phyloP scores from a whole-genome alignment of 2,113 vertebrate genomes.

The Cisticola juncidis region DNA sequence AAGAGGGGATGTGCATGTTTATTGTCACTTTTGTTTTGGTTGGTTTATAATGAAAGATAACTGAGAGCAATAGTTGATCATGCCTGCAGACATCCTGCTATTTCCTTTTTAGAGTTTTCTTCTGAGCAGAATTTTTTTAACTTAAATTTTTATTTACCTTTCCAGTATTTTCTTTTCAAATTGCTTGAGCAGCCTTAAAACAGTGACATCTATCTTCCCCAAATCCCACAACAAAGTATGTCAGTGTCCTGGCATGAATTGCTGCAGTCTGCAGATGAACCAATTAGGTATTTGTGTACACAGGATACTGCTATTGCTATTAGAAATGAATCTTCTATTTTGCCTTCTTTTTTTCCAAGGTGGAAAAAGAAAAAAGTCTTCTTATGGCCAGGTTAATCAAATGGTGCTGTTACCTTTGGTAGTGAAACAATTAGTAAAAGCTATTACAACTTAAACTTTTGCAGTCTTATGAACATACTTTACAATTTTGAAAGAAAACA shows the following conservation, averaged over 20 bases:
- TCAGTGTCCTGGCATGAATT: background rate
- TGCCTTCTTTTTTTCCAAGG: background rate
- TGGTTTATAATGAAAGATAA: background rate
- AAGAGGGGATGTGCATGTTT: background rate
- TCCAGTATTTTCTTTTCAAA: background rate
- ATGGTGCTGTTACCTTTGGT: background rate
- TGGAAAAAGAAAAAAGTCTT: background rate
- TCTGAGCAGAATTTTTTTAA: background rate
- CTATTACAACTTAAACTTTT: background rate
- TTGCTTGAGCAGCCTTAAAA: background rate
- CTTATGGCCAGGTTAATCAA: background rate
- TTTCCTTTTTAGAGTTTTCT: background rate
- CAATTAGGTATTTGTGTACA: background rate
- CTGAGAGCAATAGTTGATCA: background rate
- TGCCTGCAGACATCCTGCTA: background rate
- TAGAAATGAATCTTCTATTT: background rate
- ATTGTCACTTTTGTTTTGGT: background rate
- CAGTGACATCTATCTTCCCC: background rate
- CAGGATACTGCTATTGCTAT: background rate
- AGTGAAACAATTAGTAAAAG: background rate
- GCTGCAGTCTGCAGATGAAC: background rate
- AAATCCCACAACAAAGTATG: background rate
- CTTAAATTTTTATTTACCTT: background rate
- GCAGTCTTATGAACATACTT: background rate
- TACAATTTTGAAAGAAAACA: background rate